These are phyloP conservation scores for Laticauda laticaudata DNA, from an alignment of 2,113 vertebrate species.

Conservation along the genomic window DNA sequence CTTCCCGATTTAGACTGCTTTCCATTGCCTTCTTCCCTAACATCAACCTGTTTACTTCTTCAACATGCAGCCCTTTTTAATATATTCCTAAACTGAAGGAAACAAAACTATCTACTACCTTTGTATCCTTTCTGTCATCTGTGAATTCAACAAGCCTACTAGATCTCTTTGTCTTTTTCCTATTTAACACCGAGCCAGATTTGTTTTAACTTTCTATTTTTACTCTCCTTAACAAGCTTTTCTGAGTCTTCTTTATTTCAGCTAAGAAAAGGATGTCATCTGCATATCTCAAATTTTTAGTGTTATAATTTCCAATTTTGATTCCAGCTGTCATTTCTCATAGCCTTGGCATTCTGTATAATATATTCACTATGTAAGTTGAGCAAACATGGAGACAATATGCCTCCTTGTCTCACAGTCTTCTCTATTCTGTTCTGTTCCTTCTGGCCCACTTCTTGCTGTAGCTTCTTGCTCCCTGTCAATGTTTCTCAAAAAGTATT, in stretches of 20 bases:
- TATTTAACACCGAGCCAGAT: background rate
- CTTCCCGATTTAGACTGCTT: background rate
- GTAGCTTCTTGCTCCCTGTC: background rate
- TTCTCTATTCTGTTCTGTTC: background rate
- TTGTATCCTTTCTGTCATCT: background rate
- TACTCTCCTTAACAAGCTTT: background rate
- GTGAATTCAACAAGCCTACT: background rate
- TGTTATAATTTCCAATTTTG: background rate
- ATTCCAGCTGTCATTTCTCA: background rate
- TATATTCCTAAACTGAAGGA: background rate
- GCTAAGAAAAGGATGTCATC: background rate
- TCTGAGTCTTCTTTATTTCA: background rate
- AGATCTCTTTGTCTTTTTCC: background rate
- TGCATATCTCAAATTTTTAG: background rate
- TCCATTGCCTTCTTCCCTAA: background rate
- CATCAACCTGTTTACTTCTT: background rate
- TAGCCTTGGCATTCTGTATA: background rate
- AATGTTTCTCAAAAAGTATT: background rate
- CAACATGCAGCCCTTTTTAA: background rate
- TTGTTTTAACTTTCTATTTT: background rate
- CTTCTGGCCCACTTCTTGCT: background rate
- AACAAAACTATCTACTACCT: background rate
- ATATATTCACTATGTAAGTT: background rate
- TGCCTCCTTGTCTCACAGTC: background rate
- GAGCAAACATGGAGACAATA: background rate